phyloP scores from a whole-genome alignment of 2,797 vertebrate genomes.

The Myotis vivesi region DNA sequence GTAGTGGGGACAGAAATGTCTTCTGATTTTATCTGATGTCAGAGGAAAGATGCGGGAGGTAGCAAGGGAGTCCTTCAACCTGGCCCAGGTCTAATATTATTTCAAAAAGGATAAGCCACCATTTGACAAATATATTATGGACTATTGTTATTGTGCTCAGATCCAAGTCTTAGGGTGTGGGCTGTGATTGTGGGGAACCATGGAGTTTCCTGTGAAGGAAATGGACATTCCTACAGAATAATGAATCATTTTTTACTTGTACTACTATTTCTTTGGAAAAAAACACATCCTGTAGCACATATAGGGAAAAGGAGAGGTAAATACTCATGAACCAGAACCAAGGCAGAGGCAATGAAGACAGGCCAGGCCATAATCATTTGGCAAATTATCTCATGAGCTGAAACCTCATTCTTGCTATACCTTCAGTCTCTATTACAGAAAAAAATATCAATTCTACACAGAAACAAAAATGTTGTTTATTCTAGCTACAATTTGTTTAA shows the following conservation, averaged over 20 bases:
- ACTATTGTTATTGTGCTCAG: background rate
- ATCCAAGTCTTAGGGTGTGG: background rate
- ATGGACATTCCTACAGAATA: background rate
- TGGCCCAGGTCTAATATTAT: background rate
- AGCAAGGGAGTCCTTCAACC: background rate
- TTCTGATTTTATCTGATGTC: background rate
- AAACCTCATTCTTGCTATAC: background rate
- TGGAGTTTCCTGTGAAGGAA: background rate
- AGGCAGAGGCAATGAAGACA: slow-evolving; percentile 12
- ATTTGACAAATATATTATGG: background rate
- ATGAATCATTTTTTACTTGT: background rate
- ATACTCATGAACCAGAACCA: background rate
- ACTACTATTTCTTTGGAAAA: background rate
- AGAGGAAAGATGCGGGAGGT: background rate
- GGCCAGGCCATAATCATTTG: slow-evolving; percentile 59
- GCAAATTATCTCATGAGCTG: slow-evolving; percentile 60
- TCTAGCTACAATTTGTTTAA: slow-evolving; percentile 68
- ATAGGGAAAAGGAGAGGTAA: background rate
- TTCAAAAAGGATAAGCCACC: background rate
- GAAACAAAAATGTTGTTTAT: slow-evolving; percentile 61
- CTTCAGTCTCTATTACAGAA: background rate
- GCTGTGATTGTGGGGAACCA: background rate
- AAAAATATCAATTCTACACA: slow-evolving; percentile 63
- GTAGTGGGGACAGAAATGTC: background rate
- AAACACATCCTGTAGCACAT: background rate